Evolutionary conservation across 2,888 invertebrate genomes (phyloP), one percentile per base, ranked within the genome.

Genomic region (Drosophila birchii): DNA sequence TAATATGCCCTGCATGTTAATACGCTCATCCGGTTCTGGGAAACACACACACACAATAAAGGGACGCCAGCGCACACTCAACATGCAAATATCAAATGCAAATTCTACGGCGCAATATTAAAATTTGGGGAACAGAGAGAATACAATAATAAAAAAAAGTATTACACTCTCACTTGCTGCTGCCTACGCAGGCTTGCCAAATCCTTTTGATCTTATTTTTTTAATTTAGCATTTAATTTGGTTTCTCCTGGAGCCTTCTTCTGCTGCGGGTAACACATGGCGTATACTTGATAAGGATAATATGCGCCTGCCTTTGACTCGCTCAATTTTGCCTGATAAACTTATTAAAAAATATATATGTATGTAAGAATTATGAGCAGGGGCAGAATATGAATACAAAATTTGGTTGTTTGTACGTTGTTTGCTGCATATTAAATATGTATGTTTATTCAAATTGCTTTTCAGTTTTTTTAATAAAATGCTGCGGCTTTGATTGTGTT

Each of bases 151-250:
- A 44, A 41, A 38, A 58, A 58, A 59, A 44, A 34, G 41, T n/a
- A 44, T 34, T 32, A n/a, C 29, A n/a, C 36, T 56, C 26, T 38
- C n/a, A 38, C 34, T 32, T 29, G 23, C 54, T 29, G 23, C 54
- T 56, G 56, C 62, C 58, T 69, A 56, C 60, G 18, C 63, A 79
- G 26, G 20, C 38, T 36, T 41, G 34, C 45, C 58, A 75, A 84
- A 81, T 84, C 84, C 88, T 84, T 85, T 86, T 86, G 85, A 86
- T 86, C 88, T 81, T 68, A 56, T 67, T 79, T 88, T 86, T 86
- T 84, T 86, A 84, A 83, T 86, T 84, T 78, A 32, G 41, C 68
- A 80, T 79, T 79, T 84, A 78, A 81, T 71, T 76, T 71, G 56
- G 64, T 66, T 56, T 20, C 36, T 47, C 43, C 23, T 39, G 32